A percentile compares a stretch with the other conserved stretches of the same genome.
phyloP scores from a whole-genome alignment of 2,113 vertebrate genomes.

The Ranitomeya variabilis region DNA sequence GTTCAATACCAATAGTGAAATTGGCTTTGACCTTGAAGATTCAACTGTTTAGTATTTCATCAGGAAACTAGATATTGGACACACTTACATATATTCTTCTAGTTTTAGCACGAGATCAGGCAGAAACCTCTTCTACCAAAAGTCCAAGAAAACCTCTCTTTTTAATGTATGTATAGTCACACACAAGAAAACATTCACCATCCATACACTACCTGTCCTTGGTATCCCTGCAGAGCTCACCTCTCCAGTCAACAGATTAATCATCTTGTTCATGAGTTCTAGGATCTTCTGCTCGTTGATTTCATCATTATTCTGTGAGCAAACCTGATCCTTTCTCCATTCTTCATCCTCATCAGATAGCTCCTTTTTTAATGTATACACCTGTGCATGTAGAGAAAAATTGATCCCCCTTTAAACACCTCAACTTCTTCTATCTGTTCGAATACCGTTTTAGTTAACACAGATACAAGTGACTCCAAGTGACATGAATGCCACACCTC shows the following conservation, averaged over 20 bases:
- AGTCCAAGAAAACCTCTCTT: no score
- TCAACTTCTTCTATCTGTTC: no score
- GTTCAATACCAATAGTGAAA: no score
- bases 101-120: no score
- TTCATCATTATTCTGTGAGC: background rate
- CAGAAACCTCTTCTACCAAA: no score
- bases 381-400: background rate
- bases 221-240: background rate
- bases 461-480: background rate
- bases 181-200: no score
- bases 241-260: background rate
- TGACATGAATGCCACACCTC: background rate
- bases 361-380: background rate
- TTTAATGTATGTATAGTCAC: no score
- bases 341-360: background rate
- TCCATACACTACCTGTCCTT: background rate
- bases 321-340: background rate
- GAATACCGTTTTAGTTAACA: no score
- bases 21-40: no score
- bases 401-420: background rate
- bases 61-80: no score
- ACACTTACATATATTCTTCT: no score
- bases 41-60: no score
- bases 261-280: background rate
- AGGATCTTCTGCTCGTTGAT: background rate